Evolutionary conservation across 2,888 invertebrate species (phyloP), one percentile per base, ranked within the genome.

Genomic region (Latrodectus elegans): DNA sequence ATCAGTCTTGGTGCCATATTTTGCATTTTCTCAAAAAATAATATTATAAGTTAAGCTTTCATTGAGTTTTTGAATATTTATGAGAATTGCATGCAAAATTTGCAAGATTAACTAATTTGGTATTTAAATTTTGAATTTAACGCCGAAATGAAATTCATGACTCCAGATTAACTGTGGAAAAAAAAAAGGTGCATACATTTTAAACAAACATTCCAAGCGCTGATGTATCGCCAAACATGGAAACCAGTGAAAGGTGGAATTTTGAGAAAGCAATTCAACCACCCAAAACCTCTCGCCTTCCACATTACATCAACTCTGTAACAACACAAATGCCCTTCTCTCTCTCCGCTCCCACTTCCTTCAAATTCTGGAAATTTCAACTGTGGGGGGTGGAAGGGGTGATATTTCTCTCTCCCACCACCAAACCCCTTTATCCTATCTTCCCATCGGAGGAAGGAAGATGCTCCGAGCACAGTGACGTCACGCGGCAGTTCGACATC

Each of bases 221-320:
- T 60, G 60, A 60, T 87, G 11, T 71, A 17, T 77, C 81, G 77
- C 86, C 86, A 81, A 80, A 77, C 72, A 15, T 81, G 81, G 77
- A 17, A 65, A n/a, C 17, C 74, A 15, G 38, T 55, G 64, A 51
- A 55, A 52, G 51, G 49, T 73, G 60, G 78, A 84, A 84, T 84
- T 84, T 84, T 84, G 73, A 84, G 76, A 77, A 77, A 81, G 81
- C 81, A 87, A 87, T 86, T 87, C 81, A 67, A 70, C 80, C 70
- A 73, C 65, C 74, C 79, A 70, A 73, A 65, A 60, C 67, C 80
- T 86, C 73, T 75, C 67, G 52, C 78, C 26, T 70, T 76, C 86
- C 77, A 81, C 86, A 81, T 87, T 80, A 80, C 75, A 86, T 80
- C 85, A 80, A 80, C 80, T 80, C 80, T 74, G 84, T 70, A 85